Evolutionary conservation across 2,113 vertebrate species (phyloP).

Genomic region (Sialia sialis): DNA sequence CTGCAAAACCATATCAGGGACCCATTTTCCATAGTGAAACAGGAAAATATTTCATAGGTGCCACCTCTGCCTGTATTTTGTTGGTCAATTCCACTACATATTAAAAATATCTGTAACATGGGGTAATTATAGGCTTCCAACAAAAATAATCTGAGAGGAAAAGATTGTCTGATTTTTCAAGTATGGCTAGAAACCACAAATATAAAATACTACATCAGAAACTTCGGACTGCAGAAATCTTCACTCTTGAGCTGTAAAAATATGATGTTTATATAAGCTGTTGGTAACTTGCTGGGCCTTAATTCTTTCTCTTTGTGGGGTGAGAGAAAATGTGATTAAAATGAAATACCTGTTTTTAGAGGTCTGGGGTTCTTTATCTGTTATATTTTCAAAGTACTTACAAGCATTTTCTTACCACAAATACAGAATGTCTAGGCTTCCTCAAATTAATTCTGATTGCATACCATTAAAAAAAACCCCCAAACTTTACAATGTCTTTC

Average conservation of each 20-base stretch:
- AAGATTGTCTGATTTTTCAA: neutral
- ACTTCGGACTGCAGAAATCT: neutral
- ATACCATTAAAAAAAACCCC: neutral
- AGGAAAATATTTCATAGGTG: neutral
- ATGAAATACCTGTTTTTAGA: neutral
- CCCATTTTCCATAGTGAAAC: neutral
- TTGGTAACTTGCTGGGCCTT: neutral
- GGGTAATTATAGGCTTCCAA: neutral
- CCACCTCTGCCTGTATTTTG: neutral
- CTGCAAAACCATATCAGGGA: neutral
- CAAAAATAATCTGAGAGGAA: neutral
- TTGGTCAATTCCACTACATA: neutral
- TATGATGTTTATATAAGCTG: neutral
- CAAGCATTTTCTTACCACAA: neutral
- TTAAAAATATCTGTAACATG: neutral
- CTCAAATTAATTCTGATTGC: neutral
- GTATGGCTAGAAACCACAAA: neutral
- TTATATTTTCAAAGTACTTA: neutral
- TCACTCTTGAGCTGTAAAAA: neutral
- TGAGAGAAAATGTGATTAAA: neutral
- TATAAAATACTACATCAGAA: neutral
- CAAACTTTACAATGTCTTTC: neutral
- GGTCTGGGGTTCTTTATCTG: neutral
- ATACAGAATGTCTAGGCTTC: neutral
- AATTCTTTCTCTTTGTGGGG: neutral